These are phyloP conservation scores for Caenorhabditis uteleia DNA, from an alignment of 2,888 invertebrate genomes.

Conservation along the genomic window DNA sequence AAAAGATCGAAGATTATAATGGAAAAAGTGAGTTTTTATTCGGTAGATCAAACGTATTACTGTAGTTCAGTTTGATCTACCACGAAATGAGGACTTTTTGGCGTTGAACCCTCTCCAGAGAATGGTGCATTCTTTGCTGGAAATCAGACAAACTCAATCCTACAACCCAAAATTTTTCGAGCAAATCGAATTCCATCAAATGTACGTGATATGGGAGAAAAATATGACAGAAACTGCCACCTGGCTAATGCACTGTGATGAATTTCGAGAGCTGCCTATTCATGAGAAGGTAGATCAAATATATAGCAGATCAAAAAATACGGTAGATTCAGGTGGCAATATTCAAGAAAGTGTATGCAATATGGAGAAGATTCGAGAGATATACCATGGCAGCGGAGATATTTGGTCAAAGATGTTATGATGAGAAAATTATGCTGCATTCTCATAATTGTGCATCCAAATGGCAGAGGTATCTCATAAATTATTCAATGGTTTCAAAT, in stretches of 20 bases:
- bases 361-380: constrained; percentile 33
- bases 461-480: constrained; percentile 8
- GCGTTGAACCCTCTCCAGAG: constrained; percentile 14
- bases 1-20: constrained; percentile 9
- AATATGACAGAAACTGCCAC: constrained; percentile 23
- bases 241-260: constrained; percentile 21
- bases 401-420: constrained; percentile 29
- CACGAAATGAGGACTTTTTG: constrained; percentile 6
- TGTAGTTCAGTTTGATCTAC: constrained; percentile 7
- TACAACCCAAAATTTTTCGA: constrained; percentile 7
- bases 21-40: constrained; percentile 11
- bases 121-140: constrained; percentile 11
- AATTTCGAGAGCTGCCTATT: constrained; percentile 16
- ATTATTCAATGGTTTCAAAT: constrained; percentile 20
- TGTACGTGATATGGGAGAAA: constrained; percentile 17
- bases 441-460: constrained; percentile 10
- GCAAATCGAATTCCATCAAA: constrained; percentile 18
- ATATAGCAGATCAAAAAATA: not conserved
- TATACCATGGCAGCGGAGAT: constrained; percentile 29
- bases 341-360: constrained; percentile 33
- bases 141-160: constrained; percentile 4
- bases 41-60: too few relatives aligned
- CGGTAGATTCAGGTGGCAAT: constrained; percentile 23
- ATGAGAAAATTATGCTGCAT: constrained; percentile 28
- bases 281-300: constrained; percentile 13